Percentiles rank a stretch among this genome's conserved stretches.
These are phyloP conservation scores for Agrochola lota DNA, from an alignment of 2,888 invertebrate genomes.

Conservation along the genomic window DNA sequence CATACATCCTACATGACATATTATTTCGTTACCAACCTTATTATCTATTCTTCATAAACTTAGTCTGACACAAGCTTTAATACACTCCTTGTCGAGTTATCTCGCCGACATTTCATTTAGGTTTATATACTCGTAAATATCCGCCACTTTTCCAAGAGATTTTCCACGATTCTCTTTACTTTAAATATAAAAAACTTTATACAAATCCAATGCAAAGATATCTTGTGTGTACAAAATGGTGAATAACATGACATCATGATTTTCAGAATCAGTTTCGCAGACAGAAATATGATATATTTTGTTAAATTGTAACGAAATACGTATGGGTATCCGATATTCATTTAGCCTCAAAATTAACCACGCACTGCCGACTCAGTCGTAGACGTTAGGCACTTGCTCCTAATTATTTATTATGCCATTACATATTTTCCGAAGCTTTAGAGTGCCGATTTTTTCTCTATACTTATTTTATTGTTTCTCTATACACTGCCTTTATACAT, in stretches of 20 bases:
- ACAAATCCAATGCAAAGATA: not conserved
- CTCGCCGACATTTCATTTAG: not conserved
- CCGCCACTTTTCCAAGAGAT: conserved; percentile 4
- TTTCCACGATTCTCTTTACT: not conserved
- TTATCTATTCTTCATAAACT: conserved; percentile 15
- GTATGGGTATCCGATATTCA: no score
- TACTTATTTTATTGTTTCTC: no score
- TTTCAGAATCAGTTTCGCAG: not conserved
- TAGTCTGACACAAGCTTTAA: conserved; percentile 30
- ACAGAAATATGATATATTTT: not conserved
- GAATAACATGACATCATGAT: conserved; percentile 8
- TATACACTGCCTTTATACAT: not conserved
- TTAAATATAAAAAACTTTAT: conserved; percentile 14
- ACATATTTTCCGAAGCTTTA: conserved; percentile 8
- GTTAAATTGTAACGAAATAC: not conserved
- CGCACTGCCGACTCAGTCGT: not conserved
- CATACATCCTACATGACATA: conserved; percentile 2
- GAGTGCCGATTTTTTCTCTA: no score
- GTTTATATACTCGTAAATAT: not conserved
- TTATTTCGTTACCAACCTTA: conserved; percentile 16
- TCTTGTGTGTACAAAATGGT: not conserved
- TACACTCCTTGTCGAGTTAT: conserved; percentile 12
- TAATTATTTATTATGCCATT: not conserved
- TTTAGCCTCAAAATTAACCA: not conserved
- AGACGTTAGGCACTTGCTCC: conserved; percentile 16